phyloP scores from a whole-genome alignment of 1,140 invertebrate genomes.

The Heliconius hermathena region DNA sequence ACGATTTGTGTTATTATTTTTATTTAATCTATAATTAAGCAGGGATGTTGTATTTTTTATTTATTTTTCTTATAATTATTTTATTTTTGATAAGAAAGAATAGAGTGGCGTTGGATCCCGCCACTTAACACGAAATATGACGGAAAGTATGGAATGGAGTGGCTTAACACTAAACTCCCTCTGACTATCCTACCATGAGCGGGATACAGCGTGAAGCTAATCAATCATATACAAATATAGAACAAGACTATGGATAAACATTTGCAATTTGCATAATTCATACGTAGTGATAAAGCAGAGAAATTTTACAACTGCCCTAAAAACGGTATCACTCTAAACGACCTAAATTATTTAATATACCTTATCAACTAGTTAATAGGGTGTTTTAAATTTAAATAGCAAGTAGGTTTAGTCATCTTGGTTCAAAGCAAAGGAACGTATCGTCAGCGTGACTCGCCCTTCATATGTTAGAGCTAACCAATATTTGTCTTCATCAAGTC shows the following conservation, averaged over 20 bases:
- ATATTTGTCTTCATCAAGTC: conserved; percentile 38
- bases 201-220: too few species aligned
- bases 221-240: background rate
- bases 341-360: background rate
- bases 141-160: background rate
- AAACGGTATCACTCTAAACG: background rate
- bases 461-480: conserved; percentile 18
- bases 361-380: background rate
- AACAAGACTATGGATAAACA: background rate
- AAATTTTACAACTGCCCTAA: background rate
- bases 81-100: too few species aligned
- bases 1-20: too few species aligned
- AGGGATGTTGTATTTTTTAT: too few species aligned
- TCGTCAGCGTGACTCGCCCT: conserved; percentile 6
- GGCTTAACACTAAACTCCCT: background rate
- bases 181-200: too few species aligned
- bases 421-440: background rate
- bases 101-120: too few species aligned
- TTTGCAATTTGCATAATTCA: conserved; percentile 3
- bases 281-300: background rate
- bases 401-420: background rate
- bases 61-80: too few species aligned
- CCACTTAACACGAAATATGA: too few species aligned
- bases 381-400: background rate
- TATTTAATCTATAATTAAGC: too few species aligned